These are phyloP conservation scores for Heliangelus exortis DNA, from an alignment of 2,797 vertebrate species.

Conservation along the genomic window DNA sequence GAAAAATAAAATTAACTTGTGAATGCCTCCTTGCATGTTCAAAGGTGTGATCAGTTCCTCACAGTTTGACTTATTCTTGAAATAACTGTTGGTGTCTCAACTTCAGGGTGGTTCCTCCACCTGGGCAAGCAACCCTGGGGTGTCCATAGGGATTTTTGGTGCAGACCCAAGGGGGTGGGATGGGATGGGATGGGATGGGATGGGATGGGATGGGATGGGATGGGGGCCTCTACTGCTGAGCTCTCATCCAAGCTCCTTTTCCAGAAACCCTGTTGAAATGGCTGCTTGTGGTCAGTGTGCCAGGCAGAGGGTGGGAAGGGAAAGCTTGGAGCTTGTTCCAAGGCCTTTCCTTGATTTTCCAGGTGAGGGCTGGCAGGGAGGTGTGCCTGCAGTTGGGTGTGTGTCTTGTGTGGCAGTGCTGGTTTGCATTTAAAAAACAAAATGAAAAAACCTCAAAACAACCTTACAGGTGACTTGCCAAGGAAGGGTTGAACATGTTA, in stretches of 20 bases:
- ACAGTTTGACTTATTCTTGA: background rate
- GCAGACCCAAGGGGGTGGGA: background rate
- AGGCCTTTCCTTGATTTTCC: background rate
- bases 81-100: background rate
- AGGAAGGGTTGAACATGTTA: background rate
- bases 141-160: background rate
- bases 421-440: background rate
- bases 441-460: background rate
- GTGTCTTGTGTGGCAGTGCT: background rate
- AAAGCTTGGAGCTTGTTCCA: background rate
- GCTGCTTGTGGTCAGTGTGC: rapidly evolving
- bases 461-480: background rate
- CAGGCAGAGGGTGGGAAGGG: background rate
- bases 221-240: background rate
- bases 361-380: background rate
- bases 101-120: background rate
- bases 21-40: background rate
- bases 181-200: background rate
- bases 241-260: background rate
- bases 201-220: background rate
- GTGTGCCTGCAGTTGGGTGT: background rate
- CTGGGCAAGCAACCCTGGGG: background rate
- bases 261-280: background rate
- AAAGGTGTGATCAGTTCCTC: background rate
- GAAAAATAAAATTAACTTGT: background rate